Conservation (phyloP, 2,888 invertebrate genomes). For the Limenitis camilla region DNA sequence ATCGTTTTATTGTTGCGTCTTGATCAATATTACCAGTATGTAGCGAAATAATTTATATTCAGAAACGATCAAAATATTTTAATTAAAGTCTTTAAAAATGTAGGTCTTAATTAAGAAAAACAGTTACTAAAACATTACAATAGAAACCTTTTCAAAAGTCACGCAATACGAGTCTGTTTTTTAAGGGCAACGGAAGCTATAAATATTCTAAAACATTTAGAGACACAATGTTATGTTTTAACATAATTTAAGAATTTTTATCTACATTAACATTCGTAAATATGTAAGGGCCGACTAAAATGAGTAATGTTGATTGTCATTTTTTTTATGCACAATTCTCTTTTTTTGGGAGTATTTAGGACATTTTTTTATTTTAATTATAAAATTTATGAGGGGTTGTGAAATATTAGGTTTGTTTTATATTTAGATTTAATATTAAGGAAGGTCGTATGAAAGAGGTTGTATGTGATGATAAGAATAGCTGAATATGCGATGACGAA, state of each 20-base stretch:
- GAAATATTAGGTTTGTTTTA: no score
- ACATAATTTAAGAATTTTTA: slow-evolving; percentile 2
- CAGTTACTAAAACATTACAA: background rate
- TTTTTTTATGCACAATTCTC: no score
- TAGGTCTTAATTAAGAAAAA: no score
- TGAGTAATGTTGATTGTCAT: no score
- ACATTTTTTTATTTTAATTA: no score
- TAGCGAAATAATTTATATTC: slow-evolving; percentile 2
- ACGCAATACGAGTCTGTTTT: background rate
- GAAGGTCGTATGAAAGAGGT: no score
- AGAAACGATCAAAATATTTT: background rate
- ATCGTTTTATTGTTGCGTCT: slow-evolving; percentile 10
- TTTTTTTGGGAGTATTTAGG: no score
- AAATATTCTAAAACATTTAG: background rate
- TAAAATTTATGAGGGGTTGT: no score
- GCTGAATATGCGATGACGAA: no score
- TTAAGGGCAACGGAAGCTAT: slow-evolving; percentile 1
- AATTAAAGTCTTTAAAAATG: no score
- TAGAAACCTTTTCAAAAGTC: background rate
- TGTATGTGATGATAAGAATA: no score
- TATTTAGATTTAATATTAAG: no score
- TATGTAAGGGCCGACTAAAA: background rate
- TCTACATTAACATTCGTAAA: background rate
- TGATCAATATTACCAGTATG: slow-evolving; percentile 21
- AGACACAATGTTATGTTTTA: background rate